Conservation (phyloP, 2,797 vertebrate species). For the Halcyon smyrnensis region DNA sequence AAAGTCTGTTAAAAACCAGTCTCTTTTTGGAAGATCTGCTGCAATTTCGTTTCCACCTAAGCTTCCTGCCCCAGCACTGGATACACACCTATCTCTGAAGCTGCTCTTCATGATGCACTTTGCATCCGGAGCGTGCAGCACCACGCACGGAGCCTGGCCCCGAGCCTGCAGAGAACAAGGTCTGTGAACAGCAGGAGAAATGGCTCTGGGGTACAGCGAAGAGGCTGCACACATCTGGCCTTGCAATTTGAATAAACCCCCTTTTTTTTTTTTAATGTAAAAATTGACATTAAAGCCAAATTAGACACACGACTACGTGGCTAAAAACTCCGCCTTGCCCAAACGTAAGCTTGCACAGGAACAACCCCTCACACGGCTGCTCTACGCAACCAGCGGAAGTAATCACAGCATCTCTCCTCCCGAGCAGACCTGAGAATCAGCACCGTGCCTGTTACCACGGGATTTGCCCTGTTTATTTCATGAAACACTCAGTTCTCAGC, state of each 20-base stretch:
- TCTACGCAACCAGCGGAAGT: neutral
- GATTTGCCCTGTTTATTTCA: neutral
- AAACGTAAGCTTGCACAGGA: neutral
- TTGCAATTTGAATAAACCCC: neutral
- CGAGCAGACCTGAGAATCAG: neutral
- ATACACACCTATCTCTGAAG: neutral
- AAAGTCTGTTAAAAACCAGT: fast-evolving
- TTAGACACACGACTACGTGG: neutral
- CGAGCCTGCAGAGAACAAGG: neutral
- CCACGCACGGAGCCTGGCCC: neutral
- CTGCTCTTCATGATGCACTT: neutral
- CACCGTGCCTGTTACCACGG: fast-evolving
- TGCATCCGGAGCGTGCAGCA: neutral
- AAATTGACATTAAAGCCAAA: neutral
- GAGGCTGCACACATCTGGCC: neutral
- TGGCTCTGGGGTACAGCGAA: neutral
- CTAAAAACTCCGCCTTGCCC: neutral
- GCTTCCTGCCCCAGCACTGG: neutral
- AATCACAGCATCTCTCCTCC: neutral
- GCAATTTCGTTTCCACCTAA: neutral
- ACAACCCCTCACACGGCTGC: neutral
- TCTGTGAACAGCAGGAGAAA: neutral
- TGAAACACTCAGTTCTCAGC: fast-evolving
- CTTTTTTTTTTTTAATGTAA: neutral
- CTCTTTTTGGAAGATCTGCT: neutral